Percentiles rank a stretch among this genome's conserved stretches.
These are phyloP conservation scores for Apamea crenata DNA, from an alignment of 2,888 invertebrate species.

Conservation along the genomic window DNA sequence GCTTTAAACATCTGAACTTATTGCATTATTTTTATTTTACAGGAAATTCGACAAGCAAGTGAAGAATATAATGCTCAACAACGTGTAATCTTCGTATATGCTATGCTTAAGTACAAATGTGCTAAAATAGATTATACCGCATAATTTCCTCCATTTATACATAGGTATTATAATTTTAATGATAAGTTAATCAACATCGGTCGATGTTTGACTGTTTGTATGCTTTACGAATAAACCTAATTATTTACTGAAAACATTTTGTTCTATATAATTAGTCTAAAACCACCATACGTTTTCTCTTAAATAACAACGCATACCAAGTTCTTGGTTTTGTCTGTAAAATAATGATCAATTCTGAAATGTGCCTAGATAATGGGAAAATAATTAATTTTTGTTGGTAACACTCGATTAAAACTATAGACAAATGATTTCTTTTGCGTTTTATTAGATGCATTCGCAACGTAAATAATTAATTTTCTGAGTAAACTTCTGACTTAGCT, in stretches of 20 bases:
- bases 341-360: neutral
- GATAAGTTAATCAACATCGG: constrained; percentile 44
- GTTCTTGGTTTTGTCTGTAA: neutral
- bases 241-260: constrained; percentile 12
- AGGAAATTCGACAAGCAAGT: constrained; percentile 93
- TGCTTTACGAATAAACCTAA: constrained; percentile 56
- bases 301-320: too few relatives aligned
- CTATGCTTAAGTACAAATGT: constrained; percentile 34
- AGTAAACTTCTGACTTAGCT: neutral
- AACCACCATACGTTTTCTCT: neutral
- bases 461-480: neutral
- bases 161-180: constrained; percentile 46
- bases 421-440: constrained; percentile 8
- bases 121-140: constrained; percentile 35
- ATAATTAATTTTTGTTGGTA: constrained; percentile 4
- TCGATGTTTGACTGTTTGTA: constrained; percentile 50
- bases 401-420: neutral
- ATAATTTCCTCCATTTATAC: constrained; percentile 45
- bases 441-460: constrained; percentile 10
- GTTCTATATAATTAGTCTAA: neutral
- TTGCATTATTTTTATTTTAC: constrained; percentile 72
- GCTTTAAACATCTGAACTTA: neutral
- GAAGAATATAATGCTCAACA: constrained; percentile 90
- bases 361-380: constrained; percentile 5
- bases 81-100: constrained; percentile 73